These are phyloP conservation scores for Callithrix jacchus DNA, from an alignment of 2,113 vertebrate species.

Conservation along the genomic window DNA sequence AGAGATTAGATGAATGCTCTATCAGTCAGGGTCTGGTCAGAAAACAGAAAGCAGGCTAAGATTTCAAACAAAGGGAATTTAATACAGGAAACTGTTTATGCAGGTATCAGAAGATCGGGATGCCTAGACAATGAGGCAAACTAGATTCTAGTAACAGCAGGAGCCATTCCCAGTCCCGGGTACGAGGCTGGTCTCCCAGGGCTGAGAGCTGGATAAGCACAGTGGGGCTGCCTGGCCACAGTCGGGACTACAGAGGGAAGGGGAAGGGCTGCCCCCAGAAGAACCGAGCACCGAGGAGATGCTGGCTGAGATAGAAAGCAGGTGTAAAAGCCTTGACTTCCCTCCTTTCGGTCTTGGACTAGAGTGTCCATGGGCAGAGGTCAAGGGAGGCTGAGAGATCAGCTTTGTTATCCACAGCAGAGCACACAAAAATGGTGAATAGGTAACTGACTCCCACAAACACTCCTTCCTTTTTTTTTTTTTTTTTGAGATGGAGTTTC, in stretches of 20 bases:
- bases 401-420: neutral
- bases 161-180: rapidly evolving
- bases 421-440: rapidly evolving
- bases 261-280: neutral
- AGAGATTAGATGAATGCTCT: neutral
- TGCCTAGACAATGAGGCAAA: rapidly evolving
- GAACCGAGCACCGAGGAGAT: neutral
- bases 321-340: neutral
- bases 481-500: no score
- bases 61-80: neutral
- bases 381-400: neutral
- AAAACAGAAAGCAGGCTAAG: neutral
- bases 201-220: neutral
- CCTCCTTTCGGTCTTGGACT: neutral
- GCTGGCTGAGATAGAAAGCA: rapidly evolving
- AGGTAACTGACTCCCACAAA: no score
- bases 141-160: neutral
- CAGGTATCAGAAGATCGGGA: neutral
- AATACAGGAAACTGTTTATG: neutral
- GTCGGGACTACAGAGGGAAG: neutral
- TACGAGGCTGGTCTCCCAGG: neutral
- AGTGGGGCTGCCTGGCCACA: no score
- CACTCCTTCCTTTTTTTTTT: no score
- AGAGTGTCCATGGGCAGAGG: neutral
- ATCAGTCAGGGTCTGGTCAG: neutral